Base-by-base conservation (phyloP, 1,140 invertebrate species). In the Sycophaga agraensis region DNA sequence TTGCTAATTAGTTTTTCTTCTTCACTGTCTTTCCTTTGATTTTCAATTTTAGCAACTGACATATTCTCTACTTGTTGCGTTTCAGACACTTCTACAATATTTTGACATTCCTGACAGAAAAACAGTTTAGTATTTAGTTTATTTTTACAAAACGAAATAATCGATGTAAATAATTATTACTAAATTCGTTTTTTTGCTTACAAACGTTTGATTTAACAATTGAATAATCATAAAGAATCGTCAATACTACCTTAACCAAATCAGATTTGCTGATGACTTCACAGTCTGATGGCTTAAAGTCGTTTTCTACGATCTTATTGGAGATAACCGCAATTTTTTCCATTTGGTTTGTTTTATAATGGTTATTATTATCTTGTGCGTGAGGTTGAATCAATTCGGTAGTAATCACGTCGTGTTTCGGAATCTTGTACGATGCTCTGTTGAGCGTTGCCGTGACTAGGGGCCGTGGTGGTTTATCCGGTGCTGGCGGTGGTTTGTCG, bases 401-500 rank as follows among this genome's bases (percentile, higher is more conserved):
- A 34, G 73, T 74, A 4, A 73, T 63, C 16, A 49, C 46, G 24
- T 81, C 77, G 26, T 75, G 71, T 37, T 77, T 76, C 35, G 74
- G 75, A 19, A 72, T 49, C 31, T 73, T 75, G 45, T 77, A 73
- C 0, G 75, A 72, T 8, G 65, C 60, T 43, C 78, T 71, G 64
- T 76, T 81, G 3, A 78, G 48, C 0, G 76, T 80, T 0, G 73
- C 64, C 9, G 77, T 77, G 6, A 67, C 70, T 21, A 80, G 64
- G 9, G 73, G 85, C 26, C 84, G 78, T 14, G 83, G 86, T 11
- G 83, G 86, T 66, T 86, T 86, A 21, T 86, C 84, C 1, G 85
- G 85, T 9, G 82, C 80, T 14, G 82, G 76, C 5, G 78, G 78
- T 6, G 75, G 76, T 59, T 73, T 79, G 22, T 81, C 79, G 16